Evolutionary conservation across 2,113 vertebrate species (phyloP).

Genomic region (Merops nubicus): DNA sequence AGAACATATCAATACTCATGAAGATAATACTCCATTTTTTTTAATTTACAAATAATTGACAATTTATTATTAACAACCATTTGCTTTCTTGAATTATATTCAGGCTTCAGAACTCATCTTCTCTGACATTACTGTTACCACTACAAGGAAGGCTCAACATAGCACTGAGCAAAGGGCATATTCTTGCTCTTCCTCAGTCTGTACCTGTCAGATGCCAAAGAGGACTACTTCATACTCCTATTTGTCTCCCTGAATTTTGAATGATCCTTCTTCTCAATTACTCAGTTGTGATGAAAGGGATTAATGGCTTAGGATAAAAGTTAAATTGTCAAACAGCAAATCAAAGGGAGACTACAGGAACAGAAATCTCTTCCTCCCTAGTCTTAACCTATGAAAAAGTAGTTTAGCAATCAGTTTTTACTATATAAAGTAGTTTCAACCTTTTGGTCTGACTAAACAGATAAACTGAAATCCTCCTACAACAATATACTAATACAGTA

Average conservation of each 20-base stretch:
- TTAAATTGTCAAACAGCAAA: neutral
- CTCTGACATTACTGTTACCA: neutral
- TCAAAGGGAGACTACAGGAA: neutral
- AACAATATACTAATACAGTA: neutral
- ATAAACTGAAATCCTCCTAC: neutral
- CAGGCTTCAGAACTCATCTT: neutral
- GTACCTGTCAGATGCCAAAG: neutral
- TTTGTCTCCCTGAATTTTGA: neutral
- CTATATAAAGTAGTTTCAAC: neutral
- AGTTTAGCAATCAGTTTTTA: neutral
- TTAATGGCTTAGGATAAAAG: neutral
- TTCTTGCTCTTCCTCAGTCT: neutral
- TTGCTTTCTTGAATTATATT: neutral
- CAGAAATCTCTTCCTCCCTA: neutral
- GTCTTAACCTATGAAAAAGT: neutral
- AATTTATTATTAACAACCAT: neutral
- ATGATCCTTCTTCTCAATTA: neutral
- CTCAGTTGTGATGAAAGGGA: neutral
- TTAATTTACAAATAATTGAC: too few relatives aligned
- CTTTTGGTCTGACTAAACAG: neutral
- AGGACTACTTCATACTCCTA: rapidly evolving
- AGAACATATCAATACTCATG: neutral
- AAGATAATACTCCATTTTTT: neutral
- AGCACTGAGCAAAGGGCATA: neutral
- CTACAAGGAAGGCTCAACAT: neutral